Percentiles rank a stretch among this genome's conserved stretches.
phyloP scores from a whole-genome alignment of 64 coral and sea anemone species.

The Porites lutea region DNA sequence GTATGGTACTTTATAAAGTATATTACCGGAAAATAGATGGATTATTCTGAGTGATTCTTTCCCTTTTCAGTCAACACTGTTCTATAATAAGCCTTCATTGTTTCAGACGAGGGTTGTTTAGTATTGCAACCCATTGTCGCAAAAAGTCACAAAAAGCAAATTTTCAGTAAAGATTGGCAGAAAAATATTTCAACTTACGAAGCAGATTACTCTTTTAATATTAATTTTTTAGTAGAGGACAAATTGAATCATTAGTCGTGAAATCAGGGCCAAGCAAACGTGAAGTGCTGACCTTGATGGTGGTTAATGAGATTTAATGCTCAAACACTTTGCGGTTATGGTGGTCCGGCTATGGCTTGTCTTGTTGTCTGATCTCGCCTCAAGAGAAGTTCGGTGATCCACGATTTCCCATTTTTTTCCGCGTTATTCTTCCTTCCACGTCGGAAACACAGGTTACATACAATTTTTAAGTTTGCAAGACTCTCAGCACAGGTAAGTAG shows the following conservation, averaged over 20 bases:
- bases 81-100: neutral
- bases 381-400: neutral
- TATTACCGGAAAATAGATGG: slow-evolving; percentile 44
- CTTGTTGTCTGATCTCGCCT: neutral
- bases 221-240: too few species aligned
- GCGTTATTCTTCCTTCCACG: too few species aligned
- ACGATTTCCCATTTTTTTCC: neutral
- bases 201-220: too few species aligned
- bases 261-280: neutral
- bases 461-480: too few species aligned
- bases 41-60: neutral
- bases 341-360: neutral
- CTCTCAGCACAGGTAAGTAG: too few species aligned
- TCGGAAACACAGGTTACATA: too few species aligned
- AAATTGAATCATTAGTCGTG: too few species aligned
- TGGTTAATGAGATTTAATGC: slow-evolving; percentile 2
- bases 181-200: neutral
- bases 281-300: neutral
- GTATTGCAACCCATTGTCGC: neutral
- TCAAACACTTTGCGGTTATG: neutral
- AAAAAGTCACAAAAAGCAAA: neutral
- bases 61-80: slow-evolving; percentile 10
- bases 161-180: neutral
- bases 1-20: neutral
- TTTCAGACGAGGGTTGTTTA: too few species aligned